Percentiles rank a stretch among this genome's conserved stretches.
These are phyloP conservation scores for Microcebus jonahi DNA, from an alignment of 2,113 vertebrate genomes.

Conservation along the genomic window DNA sequence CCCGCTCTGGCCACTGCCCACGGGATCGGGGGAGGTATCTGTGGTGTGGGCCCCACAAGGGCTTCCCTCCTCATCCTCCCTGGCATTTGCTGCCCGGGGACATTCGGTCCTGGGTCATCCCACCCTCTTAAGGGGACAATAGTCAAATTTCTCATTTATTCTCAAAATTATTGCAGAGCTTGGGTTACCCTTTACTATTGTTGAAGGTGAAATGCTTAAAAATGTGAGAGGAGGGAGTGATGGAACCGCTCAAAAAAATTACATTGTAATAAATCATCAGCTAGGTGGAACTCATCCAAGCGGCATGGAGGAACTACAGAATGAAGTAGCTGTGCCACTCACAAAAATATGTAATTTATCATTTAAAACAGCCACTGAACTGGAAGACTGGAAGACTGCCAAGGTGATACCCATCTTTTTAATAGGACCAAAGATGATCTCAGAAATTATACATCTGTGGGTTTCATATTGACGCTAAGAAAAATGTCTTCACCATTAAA, in stretches of 20 bases:
- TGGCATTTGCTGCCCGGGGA: fast-evolving
- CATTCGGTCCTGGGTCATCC: neutral
- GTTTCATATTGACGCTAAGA: slow-evolving; percentile 32
- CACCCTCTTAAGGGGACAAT: neutral
- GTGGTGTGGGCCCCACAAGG: fast-evolving
- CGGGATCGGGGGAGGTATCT: fast-evolving
- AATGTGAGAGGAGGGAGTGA: slow-evolving; percentile 8
- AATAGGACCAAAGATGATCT: slow-evolving; percentile 75
- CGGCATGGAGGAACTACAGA: slow-evolving; percentile 31
- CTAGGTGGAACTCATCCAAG: slow-evolving; percentile 64
- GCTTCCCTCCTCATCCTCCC: fast-evolving
- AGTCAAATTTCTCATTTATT: neutral
- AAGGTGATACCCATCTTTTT: slow-evolving; percentile 77
- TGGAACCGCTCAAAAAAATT: slow-evolving; percentile 53
- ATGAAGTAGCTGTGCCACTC: slow-evolving; percentile 58
- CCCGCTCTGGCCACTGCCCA: neutral
- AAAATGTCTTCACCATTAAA: slow-evolving; percentile 57
- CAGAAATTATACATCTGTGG: slow-evolving; percentile 63
- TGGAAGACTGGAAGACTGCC: slow-evolving; percentile 62
- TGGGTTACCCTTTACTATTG: slow-evolving; percentile 47
- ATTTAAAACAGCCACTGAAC: slow-evolving; percentile 68
- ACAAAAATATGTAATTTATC: slow-evolving; percentile 78
- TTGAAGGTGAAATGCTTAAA: slow-evolving; percentile 74
- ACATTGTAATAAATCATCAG: slow-evolving; percentile 75
- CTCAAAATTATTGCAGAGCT: slow-evolving; percentile 4